Evolutionary conservation across 2,797 vertebrate species (phyloP), one percentile per base, ranked within the genome.

Genomic region (Pseudocheirus occidentalis): DNA sequence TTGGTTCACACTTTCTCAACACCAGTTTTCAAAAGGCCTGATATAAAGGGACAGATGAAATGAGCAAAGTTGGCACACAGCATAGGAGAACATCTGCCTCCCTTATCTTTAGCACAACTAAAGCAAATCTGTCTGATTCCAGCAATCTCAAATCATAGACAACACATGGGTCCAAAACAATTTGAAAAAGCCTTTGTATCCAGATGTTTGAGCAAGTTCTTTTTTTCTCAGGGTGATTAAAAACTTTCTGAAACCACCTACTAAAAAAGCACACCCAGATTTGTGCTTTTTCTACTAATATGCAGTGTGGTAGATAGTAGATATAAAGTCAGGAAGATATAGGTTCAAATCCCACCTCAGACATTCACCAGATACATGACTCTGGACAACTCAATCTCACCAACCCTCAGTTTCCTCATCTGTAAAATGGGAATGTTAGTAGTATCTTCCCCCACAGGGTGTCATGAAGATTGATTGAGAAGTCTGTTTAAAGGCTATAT

Each of bases 1-100:
- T 93, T 94, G 0, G 4, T 90, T 98, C 96, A 95, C n/a, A 92
- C 55, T 92, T 94, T 94, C 56, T 93, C 94, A 95, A 66, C 92
- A 92, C 52, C 91, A 92, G 96, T 97, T 96, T 96, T 97, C 95
- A 97, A 93, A 97, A 96, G 96, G 90, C n/a, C 62, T 96, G 52
- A 50, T 96, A 55, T 97, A 96, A 96, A 92, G 91, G 73, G 93
- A 96, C 66, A 96, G 91, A 96, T 95, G 94, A 55, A 96, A 98
- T 95, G 87, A 96, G 96, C 97, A 96, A 96, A 97, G 97, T 97
- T 94, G 93, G 94, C 91, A 96, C 92, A 91, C 55, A 89, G 87
- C 58, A 93, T 90, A 95, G 89, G 55, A 96, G 94, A 97, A 97
- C 96, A 95, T 97, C 94, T 97, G 96, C 94, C 93, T 93, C 94